phyloP scores from a whole-genome alignment of 2,113 vertebrate genomes.

The Catagonus wagneri region DNA sequence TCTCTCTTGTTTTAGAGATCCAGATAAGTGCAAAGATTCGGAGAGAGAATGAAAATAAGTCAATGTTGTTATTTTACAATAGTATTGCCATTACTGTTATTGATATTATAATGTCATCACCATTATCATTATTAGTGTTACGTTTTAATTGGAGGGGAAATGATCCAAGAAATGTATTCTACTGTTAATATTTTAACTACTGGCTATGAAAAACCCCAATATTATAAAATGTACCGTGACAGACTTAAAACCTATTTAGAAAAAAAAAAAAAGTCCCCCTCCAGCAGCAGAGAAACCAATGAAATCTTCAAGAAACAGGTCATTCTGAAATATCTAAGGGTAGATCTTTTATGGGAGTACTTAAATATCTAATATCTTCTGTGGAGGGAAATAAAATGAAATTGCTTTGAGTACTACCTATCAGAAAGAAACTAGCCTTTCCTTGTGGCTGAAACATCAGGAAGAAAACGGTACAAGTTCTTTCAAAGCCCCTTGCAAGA shows the following conservation, averaged over 20 bases:
- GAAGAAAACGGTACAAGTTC: slow-evolving; percentile 75
- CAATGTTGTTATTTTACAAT: slow-evolving; percentile 58
- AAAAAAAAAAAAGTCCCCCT: slow-evolving; percentile 39
- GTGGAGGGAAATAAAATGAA: slow-evolving; percentile 79
- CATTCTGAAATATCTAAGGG: slow-evolving; percentile 82
- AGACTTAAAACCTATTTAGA: slow-evolving; percentile 46
- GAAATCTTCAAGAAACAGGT: slow-evolving; percentile 77
- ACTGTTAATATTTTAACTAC: slow-evolving; percentile 80
- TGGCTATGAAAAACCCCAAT: slow-evolving; percentile 67
- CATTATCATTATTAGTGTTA: slow-evolving; percentile 61
- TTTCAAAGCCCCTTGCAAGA: slow-evolving; percentile 49
- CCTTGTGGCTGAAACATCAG: slow-evolving; percentile 63
- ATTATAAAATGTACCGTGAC: slow-evolving; percentile 40
- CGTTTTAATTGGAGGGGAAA: slow-evolving; percentile 81
- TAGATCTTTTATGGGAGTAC: slow-evolving; percentile 82
- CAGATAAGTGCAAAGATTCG: slow-evolving; percentile 53
- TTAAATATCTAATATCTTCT: slow-evolving; percentile 79
- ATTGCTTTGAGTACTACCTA: slow-evolving; percentile 82
- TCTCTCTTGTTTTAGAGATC: slow-evolving; percentile 27
- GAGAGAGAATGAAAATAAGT: slow-evolving; percentile 51
- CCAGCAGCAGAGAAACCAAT: slow-evolving; percentile 72
- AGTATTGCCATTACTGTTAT: slow-evolving; percentile 37
- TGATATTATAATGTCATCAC: slow-evolving; percentile 50
- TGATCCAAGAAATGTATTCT: slow-evolving; percentile 76
- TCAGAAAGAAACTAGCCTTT: slow-evolving; percentile 78